Base-by-base conservation (phyloP, 1,140 invertebrate genomes). In the Trissolcus basalis region DNA sequence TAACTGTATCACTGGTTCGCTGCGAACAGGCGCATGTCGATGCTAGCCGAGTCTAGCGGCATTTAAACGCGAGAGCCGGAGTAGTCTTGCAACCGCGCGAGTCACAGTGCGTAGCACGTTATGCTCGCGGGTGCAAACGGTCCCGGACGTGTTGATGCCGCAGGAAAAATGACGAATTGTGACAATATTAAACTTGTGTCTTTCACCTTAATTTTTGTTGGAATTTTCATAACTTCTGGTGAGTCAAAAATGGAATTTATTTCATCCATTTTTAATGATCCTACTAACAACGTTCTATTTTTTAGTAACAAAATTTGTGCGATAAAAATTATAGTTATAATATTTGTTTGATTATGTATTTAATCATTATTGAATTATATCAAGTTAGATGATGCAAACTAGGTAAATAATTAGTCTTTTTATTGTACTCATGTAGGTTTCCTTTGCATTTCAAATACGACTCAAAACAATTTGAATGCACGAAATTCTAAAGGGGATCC, bases 61-160 rank as follows among this genome's bases (percentile, higher is more conserved):
- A 82, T 82, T 83, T 75, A 83, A 82, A 81, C 82, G 76, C 78
- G 69, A 81, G 78, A 81, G 79, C 70, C 73, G 77, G 58, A 54
- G 51, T 51, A 49, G 45, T 73, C 71, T 83, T 83, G 83, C 81
- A 85, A 70, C 77, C 82, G 79, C 83, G 80, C 82, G 80, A 84
- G 83, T 82, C 78, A 80, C 75, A 79, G 82, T 77, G 80, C 80
- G 78, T 77, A 27, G 19, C 69, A 72, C 82, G 79, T 60, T 61
- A 77, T 80, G 68, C 43, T 12, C 45, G 49, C 58, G 33, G 6
- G 68, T 41, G n/a, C 27, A 53, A 72, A 39, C 33, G 9, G 36
- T 1, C 13, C 16, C 8, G 0, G 36, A 39, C 16, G n/a, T 67
- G 56, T 59, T 53, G 43, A 2, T 32, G 45, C 43, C 5, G 15